Evolutionary conservation across 2,797 vertebrate genomes (phyloP), one percentile per base, ranked within the genome.

Genomic region (Typhlichthys eigenmanni): DNA sequence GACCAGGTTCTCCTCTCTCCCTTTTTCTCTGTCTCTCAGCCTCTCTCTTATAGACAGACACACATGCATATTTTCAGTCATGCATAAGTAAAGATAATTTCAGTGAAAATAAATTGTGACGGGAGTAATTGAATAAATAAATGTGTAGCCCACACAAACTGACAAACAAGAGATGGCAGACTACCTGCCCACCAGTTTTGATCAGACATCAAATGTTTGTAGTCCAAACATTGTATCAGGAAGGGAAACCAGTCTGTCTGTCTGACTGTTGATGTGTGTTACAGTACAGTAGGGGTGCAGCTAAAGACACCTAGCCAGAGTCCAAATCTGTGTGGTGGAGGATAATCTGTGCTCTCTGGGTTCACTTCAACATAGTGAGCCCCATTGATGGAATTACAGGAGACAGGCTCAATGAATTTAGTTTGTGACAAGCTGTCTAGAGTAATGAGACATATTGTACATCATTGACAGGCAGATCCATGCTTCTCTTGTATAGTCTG

Each of bases 91-190:
- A 49, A 34, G 29, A 19, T 50, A 13, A 60, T 34, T 50, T 60
- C n/a, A 50, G 24, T 49, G 19, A 29, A 48, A 60, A n/a, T 12
- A 7, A 13, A 34, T 24, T 0, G 7, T 32, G 47, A 60, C 47
- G 57, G 74, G 74, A 68, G 24, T 70, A 75, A 79, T 64, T 76
- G 73, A 76, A 79, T 13, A 24, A 47, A 47, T 8, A 19, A 38
- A 59, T 48, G 24, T 58, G 57, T 47, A 14, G 59, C 46, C 48
- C 16, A 55, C 68, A 67, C 55, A 47, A 3, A 46, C 32, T 10
- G 11, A 48, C 19, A 24, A 19, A 48, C 58, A 49, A n/a, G 9
- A 58, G 71, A 68, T 57, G 17, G 60, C 60, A 66, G 43, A 4
- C 56, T 43, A 17, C 59, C 34, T 61, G 32, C 55, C 12, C 46